Base-by-base conservation (phyloP, 1,140 invertebrate genomes). In the Neotoxoptera formosana region DNA sequence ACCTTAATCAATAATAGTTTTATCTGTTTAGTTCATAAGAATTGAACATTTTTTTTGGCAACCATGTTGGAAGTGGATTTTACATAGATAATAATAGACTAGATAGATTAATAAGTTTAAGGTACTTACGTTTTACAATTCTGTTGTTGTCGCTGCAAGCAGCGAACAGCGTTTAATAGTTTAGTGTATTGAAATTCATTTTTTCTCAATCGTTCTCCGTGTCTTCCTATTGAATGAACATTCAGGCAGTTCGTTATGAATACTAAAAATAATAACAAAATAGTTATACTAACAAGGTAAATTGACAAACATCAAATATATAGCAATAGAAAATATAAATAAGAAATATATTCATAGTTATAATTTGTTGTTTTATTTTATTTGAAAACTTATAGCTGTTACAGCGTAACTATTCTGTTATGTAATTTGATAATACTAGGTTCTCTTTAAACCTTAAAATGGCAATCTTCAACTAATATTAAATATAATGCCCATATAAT, bases 71-170 rank as follows among this genome's bases (percentile, higher is more conserved):
- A 76, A 76, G 17, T n/a, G n/a, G 60, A 76, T n/a, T 76, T 76
- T 76, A 17, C 14, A 76, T 30, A 89, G 21, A 88, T 25, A 56
- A 89, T 41, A 89, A 89, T 56, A 89, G 17, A 89, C 9, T 89
- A 41, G 20, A 36, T 2, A 25, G 34, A 51, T 41, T 36, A 25
- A 56, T 25, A 89, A 11, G 6, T n/a, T 36, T 11, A 25, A 47
- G 56, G 36, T 25, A 90, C 89, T 90, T 67, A 90, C 89, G 7
- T 90, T 67, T 90, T 90, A 67, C 41, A 90, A 90, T 67, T 90
- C 21, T 90, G 89, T 90, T 67, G 34, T 60, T 21, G 48, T 89
- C 30, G 87, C 87, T 23, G 21, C 21, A 11, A 25, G 34, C 51
- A 36, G 23, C 89, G n/a, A 67, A 90, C 53, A 25, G 56, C 53